Percentiles rank a stretch among this genome's conserved stretches.
These are phyloP conservation scores for Ericerus pela DNA, from an alignment of 1,140 invertebrate species.

Conservation along the genomic window DNA sequence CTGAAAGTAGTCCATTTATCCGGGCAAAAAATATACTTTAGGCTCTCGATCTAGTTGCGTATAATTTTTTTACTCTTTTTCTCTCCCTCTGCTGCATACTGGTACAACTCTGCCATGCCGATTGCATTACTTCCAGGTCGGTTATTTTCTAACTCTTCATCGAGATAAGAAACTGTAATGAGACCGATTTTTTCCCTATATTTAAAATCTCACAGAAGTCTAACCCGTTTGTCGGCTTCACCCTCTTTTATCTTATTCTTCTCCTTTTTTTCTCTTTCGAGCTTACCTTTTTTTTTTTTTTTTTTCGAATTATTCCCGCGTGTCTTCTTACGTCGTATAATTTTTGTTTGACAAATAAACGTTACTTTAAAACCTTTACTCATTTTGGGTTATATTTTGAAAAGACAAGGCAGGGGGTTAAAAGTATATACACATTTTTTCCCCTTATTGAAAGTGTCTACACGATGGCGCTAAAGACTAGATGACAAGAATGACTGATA, in stretches of 20 bases:
- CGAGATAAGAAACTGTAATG: slow-evolving; percentile 7
- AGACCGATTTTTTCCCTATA: slow-evolving; percentile 1
- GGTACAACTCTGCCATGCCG: no score
- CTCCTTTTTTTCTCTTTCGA: background rate
- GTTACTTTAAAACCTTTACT: background rate
- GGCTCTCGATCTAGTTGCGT: no score
- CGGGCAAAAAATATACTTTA: no score
- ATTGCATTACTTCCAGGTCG: slow-evolving; percentile 6
- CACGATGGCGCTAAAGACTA: background rate
- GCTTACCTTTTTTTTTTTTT: slow-evolving; percentile 1
- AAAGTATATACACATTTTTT: background rate
- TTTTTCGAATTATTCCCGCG: no score
- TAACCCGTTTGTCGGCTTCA: slow-evolving; percentile 10
- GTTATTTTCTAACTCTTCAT: background rate
- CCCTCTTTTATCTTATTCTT: background rate
- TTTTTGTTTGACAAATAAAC: background rate
- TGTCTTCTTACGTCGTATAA: no score
- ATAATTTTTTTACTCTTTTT: no score
- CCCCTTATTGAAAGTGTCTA: background rate
- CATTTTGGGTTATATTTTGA: background rate
- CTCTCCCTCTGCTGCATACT: no score
- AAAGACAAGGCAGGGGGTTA: no score
- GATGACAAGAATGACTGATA: background rate
- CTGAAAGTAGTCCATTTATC: no score
- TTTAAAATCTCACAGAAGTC: background rate